Percentiles rank a stretch among this genome's conserved stretches.
These are phyloP conservation scores for Colletes latitarsis DNA, from an alignment of 1,140 invertebrate species.

Conservation along the genomic window DNA sequence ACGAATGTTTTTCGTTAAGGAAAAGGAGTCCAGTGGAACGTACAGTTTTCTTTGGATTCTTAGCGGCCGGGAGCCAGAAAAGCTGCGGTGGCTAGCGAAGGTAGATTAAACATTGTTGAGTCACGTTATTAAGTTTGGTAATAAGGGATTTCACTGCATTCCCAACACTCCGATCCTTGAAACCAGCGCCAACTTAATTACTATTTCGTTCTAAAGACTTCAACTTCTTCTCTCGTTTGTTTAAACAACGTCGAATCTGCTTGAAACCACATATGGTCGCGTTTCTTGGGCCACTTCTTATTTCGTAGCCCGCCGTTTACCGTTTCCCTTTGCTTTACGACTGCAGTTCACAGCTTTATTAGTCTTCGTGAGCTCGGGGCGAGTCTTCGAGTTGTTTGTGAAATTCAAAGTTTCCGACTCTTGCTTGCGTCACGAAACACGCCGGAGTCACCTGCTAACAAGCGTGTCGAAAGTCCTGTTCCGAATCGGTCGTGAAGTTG, in stretches of 20 bases:
- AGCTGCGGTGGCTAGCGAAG: slow-evolving; percentile 31
- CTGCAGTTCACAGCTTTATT: slow-evolving; percentile 20
- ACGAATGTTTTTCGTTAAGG: slow-evolving; percentile 5
- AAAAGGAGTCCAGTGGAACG: slow-evolving; percentile 30
- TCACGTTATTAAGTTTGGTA: slow-evolving; percentile 60
- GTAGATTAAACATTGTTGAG: slow-evolving; percentile 66
- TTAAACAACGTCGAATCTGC: slow-evolving; percentile 51
- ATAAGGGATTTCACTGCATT: slow-evolving; percentile 62
- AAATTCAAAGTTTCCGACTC: slow-evolving; percentile 38
- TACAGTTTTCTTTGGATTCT: slow-evolving; percentile 13
- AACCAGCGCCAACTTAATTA: slow-evolving; percentile 58
- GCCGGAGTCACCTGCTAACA: slow-evolving; percentile 31
- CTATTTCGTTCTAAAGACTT: slow-evolving; percentile 61
- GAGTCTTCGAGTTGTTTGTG: slow-evolving; percentile 26
- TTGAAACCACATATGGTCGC: slow-evolving; percentile 27
- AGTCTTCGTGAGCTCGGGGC: neutral
- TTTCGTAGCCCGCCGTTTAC: neutral
- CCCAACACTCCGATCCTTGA: neutral
- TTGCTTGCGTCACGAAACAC: neutral
- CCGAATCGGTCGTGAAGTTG: neutral
- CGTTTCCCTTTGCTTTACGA: neutral
- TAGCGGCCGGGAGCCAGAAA: slow-evolving; percentile 7
- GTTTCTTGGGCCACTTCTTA: slow-evolving; percentile 31
- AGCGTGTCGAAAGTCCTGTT: slow-evolving; percentile 15
- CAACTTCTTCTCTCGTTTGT: slow-evolving; percentile 64